These are phyloP conservation scores for Lucinisca nassula DNA, from an alignment of 2,888 invertebrate species.

Conservation along the genomic window DNA sequence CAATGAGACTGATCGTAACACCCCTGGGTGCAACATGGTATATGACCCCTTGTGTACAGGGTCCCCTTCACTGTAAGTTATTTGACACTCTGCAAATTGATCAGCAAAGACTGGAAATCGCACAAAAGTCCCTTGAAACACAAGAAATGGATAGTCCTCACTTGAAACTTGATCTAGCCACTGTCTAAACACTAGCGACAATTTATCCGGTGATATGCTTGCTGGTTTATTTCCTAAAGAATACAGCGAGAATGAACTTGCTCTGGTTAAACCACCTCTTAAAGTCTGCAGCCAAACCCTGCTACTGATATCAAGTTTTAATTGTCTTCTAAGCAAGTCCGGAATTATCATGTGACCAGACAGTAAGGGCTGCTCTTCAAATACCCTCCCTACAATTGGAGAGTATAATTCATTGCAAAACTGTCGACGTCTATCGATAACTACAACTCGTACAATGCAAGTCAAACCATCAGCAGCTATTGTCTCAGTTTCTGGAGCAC, in stretches of 20 bases:
- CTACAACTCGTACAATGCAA: slow-evolving; percentile 80
- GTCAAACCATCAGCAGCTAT: slow-evolving; percentile 24
- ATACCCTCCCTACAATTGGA: slow-evolving; percentile 65
- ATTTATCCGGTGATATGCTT: slow-evolving; percentile 71
- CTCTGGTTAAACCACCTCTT: slow-evolving; percentile 43
- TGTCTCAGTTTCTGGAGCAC: slow-evolving; percentile 4
- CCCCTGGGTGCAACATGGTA: slow-evolving; percentile 51
- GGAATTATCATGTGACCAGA: slow-evolving; percentile 82
- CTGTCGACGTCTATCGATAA: slow-evolving; percentile 74
- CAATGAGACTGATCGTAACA: slow-evolving; percentile 36
- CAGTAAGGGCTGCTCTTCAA: slow-evolving; percentile 74
- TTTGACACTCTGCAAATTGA: slow-evolving; percentile 76
- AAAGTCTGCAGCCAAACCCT: slow-evolving; percentile 80
- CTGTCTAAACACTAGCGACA: slow-evolving; percentile 77
- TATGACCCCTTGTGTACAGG: slow-evolving; percentile 27
- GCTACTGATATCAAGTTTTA: slow-evolving; percentile 80
- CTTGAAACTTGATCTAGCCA: slow-evolving; percentile 77
- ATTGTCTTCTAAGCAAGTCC: slow-evolving; percentile 77
- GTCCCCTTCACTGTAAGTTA: slow-evolving; percentile 72
- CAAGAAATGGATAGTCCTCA: slow-evolving; percentile 79
- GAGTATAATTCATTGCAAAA: slow-evolving; percentile 69
- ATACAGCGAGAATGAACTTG: slow-evolving; percentile 71
- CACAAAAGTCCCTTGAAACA: slow-evolving; percentile 81
- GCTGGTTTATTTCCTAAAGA: slow-evolving; percentile 79
- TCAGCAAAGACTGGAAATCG: slow-evolving; percentile 78